Base-by-base conservation (phyloP, 2,888 invertebrate genomes). In the Drosophila monieri region DNA sequence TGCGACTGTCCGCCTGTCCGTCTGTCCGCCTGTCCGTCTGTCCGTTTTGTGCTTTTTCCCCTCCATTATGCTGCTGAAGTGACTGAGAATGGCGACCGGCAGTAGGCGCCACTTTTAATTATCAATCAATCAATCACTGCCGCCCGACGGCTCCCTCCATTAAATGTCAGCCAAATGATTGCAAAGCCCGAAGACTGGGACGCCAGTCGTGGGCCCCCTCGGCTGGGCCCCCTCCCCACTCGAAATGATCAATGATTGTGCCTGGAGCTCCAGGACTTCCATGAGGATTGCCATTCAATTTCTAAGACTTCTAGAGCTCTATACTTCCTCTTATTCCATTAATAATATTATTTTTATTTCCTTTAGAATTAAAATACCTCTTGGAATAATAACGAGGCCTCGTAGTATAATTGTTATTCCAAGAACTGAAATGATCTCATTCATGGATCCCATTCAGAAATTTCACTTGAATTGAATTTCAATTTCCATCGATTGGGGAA, bases 81-180 rank as follows among this genome's bases (percentile, higher is more conserved):
- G 72, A 52, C 44, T 27, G 39, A 39, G 12, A 23, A 5, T 12
- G 30, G 6, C 39, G 8, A 5, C 44, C 73, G 48, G 43, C 27
- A 57, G 55, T 65, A 73, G 83, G 83, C 83, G 88, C 83, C 85
- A 85, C 85, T 73, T 81, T 87, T 81, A 85, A 87, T 87, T 85
- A 83, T 85, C 83, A 85, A 87, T 87, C 85, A 87, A 83, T 85
- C 85, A 83, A 64, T 64, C 64, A 64, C 66, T 66, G 64, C 65
- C 79, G 81, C 75, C 81, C 79, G 87, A 83, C 83, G 75, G 77
- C 76, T 81, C 83, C 87, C 88, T 73, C 85, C 79, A 85, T 87
- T 79, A 74, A 83, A 86, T 78, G 77, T 80, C 85, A 80, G 77
- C 51, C 85, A 86, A 81, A 85, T 84, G 87, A 81, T 73, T 77